Percentiles rank a stretch among this genome's conserved stretches.
Evolutionary conservation across 2,113 vertebrate species (phyloP).

Genomic region (Lepus europaeus): DNA sequence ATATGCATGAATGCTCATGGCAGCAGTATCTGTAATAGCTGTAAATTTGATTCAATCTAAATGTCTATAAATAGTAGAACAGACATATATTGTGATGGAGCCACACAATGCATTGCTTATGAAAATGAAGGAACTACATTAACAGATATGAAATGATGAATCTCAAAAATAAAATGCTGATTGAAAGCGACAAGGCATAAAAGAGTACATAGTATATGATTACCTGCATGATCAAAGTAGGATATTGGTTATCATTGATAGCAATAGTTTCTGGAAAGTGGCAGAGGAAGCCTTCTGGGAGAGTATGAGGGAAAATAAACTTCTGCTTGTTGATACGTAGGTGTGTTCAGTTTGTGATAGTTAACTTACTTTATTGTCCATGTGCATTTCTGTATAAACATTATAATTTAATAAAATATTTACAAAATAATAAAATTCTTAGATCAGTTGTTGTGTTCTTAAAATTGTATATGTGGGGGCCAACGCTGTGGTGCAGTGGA

Average conservation of each 20-base stretch:
- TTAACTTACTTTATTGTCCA: not conserved
- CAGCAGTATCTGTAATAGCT: not conserved
- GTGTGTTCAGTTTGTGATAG: not conserved
- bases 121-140: not conserved
- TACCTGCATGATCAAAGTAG: not conserved
- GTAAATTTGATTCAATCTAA: not conserved
- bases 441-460: not conserved
- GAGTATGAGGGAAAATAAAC: not conserved
- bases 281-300: not conserved
- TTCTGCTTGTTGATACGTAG: not conserved
- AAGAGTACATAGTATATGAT: not conserved
- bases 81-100: not conserved
- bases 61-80: not conserved
- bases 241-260: not conserved
- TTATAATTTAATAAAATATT: slow-evolving; percentile 28
- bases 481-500: too few relatives aligned
- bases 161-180: not conserved
- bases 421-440: slow-evolving; percentile 47
- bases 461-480: not conserved
- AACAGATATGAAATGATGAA: not conserved
- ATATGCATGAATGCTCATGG: not conserved
- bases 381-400: not conserved
- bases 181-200: not conserved
- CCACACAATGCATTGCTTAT: not conserved
- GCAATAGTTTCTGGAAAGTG: not conserved